Evolutionary conservation across 2,888 invertebrate genomes (phyloP).

Genomic region (Lasioglossum pauxillum): DNA sequence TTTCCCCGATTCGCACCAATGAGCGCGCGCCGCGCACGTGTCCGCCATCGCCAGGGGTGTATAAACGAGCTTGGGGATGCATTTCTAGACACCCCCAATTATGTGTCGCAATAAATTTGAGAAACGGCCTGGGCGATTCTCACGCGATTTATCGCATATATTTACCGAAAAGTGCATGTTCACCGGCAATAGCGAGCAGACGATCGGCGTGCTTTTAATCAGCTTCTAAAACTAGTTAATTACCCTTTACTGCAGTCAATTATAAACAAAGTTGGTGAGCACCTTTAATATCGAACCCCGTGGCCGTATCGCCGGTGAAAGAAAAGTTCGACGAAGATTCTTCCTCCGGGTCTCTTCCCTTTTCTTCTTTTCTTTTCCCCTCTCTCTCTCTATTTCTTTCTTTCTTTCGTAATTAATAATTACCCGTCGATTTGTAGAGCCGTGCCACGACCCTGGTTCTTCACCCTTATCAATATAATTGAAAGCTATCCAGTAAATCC

Average conservation of each 20-base stretch:
- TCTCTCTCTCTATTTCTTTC: no score
- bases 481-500: background rate
- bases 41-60: slow-evolving; percentile 7
- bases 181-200: background rate
- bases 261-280: slow-evolving; percentile 5
- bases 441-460: background rate
- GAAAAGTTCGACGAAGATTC: background rate
- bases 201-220: slow-evolving; percentile 30
- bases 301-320: background rate
- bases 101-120: slow-evolving; percentile 37
- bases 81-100: slow-evolving; percentile 37
- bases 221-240: slow-evolving; percentile 4
- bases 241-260: slow-evolving; percentile 6
- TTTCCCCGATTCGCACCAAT: slow-evolving; percentile 25
- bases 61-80: slow-evolving; percentile 7
- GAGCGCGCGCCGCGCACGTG: slow-evolving; percentile 29
- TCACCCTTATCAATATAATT: slow-evolving; percentile 33
- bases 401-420: slow-evolving; percentile 3
- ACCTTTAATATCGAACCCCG: background rate
- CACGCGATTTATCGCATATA: slow-evolving; percentile 33
- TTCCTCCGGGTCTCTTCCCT: background rate
- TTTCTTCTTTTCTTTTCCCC: background rate
- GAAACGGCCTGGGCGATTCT: slow-evolving; percentile 23
- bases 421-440: slow-evolving; percentile 30
- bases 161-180: slow-evolving; percentile 17